Base-by-base conservation (phyloP, 2,888 invertebrate species). In the Spisula solida region DNA sequence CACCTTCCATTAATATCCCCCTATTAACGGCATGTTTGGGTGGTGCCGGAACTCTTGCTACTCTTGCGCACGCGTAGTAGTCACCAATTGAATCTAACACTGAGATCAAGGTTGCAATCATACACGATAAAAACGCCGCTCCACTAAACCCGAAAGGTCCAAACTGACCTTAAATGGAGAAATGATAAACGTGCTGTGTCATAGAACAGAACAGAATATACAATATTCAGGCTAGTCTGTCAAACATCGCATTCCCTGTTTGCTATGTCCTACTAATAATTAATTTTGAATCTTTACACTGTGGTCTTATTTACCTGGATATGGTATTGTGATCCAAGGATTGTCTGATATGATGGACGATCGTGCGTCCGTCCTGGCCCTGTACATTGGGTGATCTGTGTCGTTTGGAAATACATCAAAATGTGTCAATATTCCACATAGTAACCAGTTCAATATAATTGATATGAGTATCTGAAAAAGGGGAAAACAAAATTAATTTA, bases 1-100 rank as follows among this genome's bases (percentile, higher is more conserved):
- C 96, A 0, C 98, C 98, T 96, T 98, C 98, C n/a, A 90, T 84
- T n/a, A 91, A 41, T 34, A 92, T 98, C 0, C 98, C 98, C 48
- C 98, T 97, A 96, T 98, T 98, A 94, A 98, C 98, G 0, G 98
- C 98, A 96, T 98, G 98, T 10, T 98, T 97, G 0, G 98, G 98
- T 0, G 98, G 98, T 0, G 98, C 98, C 0, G 98, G 98, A 0
- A 98, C 98, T 41, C 97, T 98, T 55, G 96, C 95, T n/a, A 97
- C 96, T 88, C 97, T 94, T 6, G 99, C 98, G 0, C 98, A 98
- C 12, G 98, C 98, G 81, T 98, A 98, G 97, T 99, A 99, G 96
- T 99, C 98, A 95, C 98, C 98, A 91, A 98, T 98, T 16, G 94
- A 94, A 91, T 95, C 95, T 6, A 95, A 88, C 16, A 93, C 94